A percentile compares a stretch with the other conserved stretches of the same genome.
phyloP scores from a whole-genome alignment of 2,888 invertebrate species.

The Punctoribates punctum region DNA sequence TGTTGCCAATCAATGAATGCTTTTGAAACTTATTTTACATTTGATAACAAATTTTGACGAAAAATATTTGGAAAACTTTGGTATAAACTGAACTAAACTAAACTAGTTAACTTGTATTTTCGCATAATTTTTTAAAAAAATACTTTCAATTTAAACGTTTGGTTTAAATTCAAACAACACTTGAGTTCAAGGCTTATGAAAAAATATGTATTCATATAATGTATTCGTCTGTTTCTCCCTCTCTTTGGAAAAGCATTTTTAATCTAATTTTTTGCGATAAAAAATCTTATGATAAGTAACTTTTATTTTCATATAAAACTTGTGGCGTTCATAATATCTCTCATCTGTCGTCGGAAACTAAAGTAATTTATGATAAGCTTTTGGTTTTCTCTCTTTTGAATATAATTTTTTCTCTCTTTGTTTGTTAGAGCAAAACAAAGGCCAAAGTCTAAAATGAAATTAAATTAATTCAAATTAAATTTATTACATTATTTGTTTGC shows the following conservation, averaged over 20 bases:
- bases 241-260: neutral
- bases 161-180: neutral
- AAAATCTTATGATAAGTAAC: conserved; percentile 30
- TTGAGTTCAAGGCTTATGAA: conserved; percentile 29
- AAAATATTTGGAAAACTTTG: neutral
- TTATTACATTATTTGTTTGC: conserved; percentile 10
- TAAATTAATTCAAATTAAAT: conserved; percentile 7
- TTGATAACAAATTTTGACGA: neutral
- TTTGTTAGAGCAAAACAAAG: no score
- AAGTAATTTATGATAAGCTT: conserved; percentile 36
- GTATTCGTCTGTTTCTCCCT: neutral
- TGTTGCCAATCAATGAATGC: neutral
- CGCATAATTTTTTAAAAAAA: no score
- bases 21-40: neutral
- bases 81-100: neutral
- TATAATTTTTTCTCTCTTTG: neutral
- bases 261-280: conserved; percentile 29
- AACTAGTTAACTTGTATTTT: neutral
- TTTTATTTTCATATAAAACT: conserved; percentile 29
- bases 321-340: neutral
- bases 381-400: neutral
- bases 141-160: neutral
- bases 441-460: no score
- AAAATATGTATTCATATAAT: conserved; percentile 22
- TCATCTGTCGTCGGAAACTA: conserved; percentile 18